A percentile compares a stretch with the other conserved stretches of the same genome.
Evolutionary conservation across 2,888 invertebrate species (phyloP).

Genomic region (Melieria omissa): DNA sequence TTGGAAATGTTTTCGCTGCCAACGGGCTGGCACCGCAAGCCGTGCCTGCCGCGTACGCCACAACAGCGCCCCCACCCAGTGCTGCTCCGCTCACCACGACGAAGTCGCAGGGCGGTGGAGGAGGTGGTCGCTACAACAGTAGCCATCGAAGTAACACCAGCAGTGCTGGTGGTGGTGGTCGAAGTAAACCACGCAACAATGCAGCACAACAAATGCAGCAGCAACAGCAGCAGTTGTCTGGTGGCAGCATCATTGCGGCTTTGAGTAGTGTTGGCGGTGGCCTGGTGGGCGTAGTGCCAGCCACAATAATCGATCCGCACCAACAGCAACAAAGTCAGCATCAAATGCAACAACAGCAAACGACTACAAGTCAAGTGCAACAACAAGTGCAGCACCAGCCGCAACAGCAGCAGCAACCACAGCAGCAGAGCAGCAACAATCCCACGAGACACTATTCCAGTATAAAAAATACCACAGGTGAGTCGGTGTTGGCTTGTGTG

Average conservation of each 20-base stretch:
- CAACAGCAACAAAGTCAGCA: constrained; percentile 56
- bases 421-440: constrained; percentile 46
- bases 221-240: constrained; percentile 46
- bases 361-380: constrained; percentile 50
- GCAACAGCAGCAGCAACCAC: constrained; percentile 43
- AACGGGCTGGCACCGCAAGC: constrained; percentile 78
- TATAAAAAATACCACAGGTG: constrained; percentile 55
- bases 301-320: constrained; percentile 56
- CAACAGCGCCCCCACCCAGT: constrained; percentile 55
- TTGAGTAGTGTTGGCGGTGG: constrained; percentile 51
- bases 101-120: constrained; percentile 52
- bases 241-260: constrained; percentile 52
- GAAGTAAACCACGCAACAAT: constrained; percentile 59
- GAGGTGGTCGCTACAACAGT: constrained; percentile 56
- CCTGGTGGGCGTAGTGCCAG: constrained; percentile 56
- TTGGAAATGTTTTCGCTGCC: constrained; percentile 77
- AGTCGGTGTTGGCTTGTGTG: neutral
- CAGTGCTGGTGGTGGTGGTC: constrained; percentile 52
- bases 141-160: constrained; percentile 61
- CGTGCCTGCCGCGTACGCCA: constrained; percentile 67
- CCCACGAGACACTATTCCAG: constrained; percentile 54
- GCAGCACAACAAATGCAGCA: constrained; percentile 50
- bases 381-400: constrained; percentile 45
- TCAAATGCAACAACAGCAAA: constrained; percentile 50
- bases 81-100: constrained; percentile 53